phyloP scores from a whole-genome alignment of 2,888 invertebrate genomes.

The Aphidius colemani region DNA sequence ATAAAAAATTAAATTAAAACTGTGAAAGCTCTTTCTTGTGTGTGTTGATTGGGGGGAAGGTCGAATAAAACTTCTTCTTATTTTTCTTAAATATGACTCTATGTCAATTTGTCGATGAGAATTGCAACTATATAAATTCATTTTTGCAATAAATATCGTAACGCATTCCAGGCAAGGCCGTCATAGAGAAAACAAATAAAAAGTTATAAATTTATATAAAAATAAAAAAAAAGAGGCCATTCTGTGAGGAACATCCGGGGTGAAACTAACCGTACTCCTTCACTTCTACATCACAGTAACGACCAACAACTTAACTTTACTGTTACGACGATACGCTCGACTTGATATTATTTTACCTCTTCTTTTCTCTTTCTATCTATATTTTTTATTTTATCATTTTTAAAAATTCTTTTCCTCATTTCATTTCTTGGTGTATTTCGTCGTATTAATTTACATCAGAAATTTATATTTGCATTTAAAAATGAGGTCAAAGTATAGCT shows the following conservation, averaged over 20 bases:
- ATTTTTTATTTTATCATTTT: neutral
- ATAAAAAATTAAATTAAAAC: too few species aligned
- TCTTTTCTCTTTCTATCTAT: neutral
- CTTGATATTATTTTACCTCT: slow-evolving; percentile 28
- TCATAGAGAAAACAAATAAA: slow-evolving; percentile 31
- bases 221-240: slow-evolving; percentile 51
- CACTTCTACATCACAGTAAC: slow-evolving; percentile 28
- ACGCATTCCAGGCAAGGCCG: slow-evolving; percentile 56
- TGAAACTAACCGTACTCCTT: slow-evolving; percentile 56
- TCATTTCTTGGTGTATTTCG: neutral
- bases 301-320: slow-evolving; percentile 38
- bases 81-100: neutral
- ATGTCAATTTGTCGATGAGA: neutral
- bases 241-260: slow-evolving; percentile 50
- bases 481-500: neutral
- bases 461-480: neutral
- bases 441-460: neutral
- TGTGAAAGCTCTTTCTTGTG: neutral
- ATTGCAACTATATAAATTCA: slow-evolving; percentile 5
- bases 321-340: slow-evolving; percentile 45
- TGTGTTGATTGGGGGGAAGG: slow-evolving; percentile 27
- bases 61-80: too few species aligned
- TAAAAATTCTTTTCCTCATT: neutral
- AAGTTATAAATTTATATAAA: neutral
- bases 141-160: neutral